phyloP scores from a whole-genome alignment of 2,113 vertebrate genomes.

The Pachycephala philippinensis region DNA sequence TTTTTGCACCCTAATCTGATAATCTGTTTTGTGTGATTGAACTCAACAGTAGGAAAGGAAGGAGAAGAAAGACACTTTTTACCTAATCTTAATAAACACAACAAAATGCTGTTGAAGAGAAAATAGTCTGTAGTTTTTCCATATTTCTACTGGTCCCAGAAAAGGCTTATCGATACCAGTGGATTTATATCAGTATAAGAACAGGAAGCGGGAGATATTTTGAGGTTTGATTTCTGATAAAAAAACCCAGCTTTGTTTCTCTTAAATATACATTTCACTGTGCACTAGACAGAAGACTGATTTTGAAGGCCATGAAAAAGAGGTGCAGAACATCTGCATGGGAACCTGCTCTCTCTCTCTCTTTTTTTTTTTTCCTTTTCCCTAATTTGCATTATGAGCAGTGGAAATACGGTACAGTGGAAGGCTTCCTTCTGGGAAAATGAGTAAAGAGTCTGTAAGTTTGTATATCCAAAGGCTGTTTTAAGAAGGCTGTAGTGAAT shows the following conservation, averaged over 20 bases:
- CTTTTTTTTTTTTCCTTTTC: background rate
- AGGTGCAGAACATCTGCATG: slow-evolving; percentile 32
- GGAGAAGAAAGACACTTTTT: background rate
- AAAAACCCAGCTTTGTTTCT: background rate
- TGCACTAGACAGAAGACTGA: background rate
- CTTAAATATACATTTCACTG: background rate
- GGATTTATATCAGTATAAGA: background rate
- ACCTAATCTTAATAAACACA: background rate
- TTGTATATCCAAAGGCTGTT: slow-evolving; percentile 62
- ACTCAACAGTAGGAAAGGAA: background rate
- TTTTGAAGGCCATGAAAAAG: slow-evolving; percentile 16
- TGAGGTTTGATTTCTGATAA: background rate
- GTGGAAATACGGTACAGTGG: slow-evolving; percentile 45
- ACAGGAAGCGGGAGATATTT: background rate
- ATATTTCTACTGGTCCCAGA: background rate
- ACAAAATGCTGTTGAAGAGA: background rate
- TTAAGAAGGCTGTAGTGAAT: slow-evolving; percentile 58
- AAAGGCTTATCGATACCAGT: background rate
- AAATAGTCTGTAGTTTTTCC: background rate
- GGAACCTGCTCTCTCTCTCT: background rate
- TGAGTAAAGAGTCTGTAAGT: slow-evolving; percentile 40
- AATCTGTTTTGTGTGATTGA: background rate
- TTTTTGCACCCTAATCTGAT: background rate
- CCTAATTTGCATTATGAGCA: slow-evolving; percentile 34
- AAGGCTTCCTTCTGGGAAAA: slow-evolving; percentile 58